Base-by-base conservation (phyloP, 2,797 vertebrate species). In the Neoniphon sammara region DNA sequence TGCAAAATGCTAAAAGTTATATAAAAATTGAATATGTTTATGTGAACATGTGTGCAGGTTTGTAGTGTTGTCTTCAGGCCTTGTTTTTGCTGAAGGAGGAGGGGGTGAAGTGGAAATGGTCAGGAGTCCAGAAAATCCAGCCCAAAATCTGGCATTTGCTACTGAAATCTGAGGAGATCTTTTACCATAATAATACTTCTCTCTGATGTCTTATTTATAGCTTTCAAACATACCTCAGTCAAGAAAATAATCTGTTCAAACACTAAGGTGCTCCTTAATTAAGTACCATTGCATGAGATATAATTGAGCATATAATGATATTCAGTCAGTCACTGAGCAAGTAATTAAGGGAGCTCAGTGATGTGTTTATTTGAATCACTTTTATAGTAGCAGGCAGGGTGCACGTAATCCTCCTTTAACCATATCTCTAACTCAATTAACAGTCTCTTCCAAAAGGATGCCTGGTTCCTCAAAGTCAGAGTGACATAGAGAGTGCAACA, bases 341-440 rank as follows among this genome's bases (percentile, higher is more conserved):
- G 75, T 87, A 87, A 90, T 91, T 83, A 87, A 71, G 57, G 74
- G 80, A 77, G 77, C 79, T 83, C 73, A 52, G 66, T 76, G 31
- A 70, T 83, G 87, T 86, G 88, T 88, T 86, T 84, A 85, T 91
- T 90, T 85, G 81, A 90, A 78, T 77, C 20, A 77, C 66, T 81
- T 86, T 90, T 87, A 87, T 84, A 55, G 81, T 76, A 76, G 56
- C 77, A 83, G 77, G 57, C 81, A 77, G 69, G 77, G 90, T 83
- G 89, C 88, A 86, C 74, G 81, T 90, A 91, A 91, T 91, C 88
- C 87, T 87, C 80, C 80, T 86, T 77, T 87, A 85, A 65, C 74
- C 66, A 70, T 63, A 70, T 87, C 83, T 87, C 77, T 61, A 67
- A 73, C 79, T 90, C 81, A 87, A 83, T 90, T 87, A 92, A 91